Base-by-base conservation (phyloP, 2,113 vertebrate species). In the Todiramphus chloris region DNA sequence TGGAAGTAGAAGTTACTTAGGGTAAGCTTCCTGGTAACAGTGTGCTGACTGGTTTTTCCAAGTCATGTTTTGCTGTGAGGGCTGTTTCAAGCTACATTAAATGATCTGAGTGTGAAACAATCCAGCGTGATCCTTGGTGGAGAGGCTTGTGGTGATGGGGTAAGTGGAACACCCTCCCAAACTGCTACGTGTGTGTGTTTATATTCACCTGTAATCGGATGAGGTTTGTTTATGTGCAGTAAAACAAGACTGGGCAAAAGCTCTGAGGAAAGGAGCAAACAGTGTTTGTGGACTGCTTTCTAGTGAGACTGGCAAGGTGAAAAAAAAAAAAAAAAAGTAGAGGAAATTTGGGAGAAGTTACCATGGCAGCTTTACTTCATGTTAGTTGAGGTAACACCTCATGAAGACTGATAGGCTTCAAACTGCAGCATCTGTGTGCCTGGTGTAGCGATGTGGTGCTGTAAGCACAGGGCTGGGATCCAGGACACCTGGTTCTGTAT, bases 361-460 rank as follows among this genome's bases (percentile, higher is more conserved):
- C 43, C 39, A 5, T 50, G 30, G 24, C 69, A 78, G 37, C 41
- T 92, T 74, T 90, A 50, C 56, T 90, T 95, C 39, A 15, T 33
- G 23, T 68, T 87, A 89, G 25, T 75, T 91, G 87, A 92, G 72
- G 72, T 74, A 92, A 85, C 46, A 68, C 51, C n/a, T 93, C 72
- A 51, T 28, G 27, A 90, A 89, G 93, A 81, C 75, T 51, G 79
- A 88, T 35, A 46, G 64, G n/a, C 68, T 86, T 76, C 66, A 66
- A 88, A 46, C 31, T 63, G 46, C 72, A 95, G 92, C 87, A 67
- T 83, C 90, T 94, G 64, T 87, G 41, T 86, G 79, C 41, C 63
- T 92, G 78, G 75, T 11, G 2, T 51, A 31, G 50, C 24, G 87
- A 33, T 33, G 50, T 85, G 75, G 37, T 79, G 76, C 88, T 92